Evolutionary conservation across 2,113 vertebrate genomes (phyloP), one percentile per base, ranked within the genome.

Genomic region (Leucoraja erinaceus): DNA sequence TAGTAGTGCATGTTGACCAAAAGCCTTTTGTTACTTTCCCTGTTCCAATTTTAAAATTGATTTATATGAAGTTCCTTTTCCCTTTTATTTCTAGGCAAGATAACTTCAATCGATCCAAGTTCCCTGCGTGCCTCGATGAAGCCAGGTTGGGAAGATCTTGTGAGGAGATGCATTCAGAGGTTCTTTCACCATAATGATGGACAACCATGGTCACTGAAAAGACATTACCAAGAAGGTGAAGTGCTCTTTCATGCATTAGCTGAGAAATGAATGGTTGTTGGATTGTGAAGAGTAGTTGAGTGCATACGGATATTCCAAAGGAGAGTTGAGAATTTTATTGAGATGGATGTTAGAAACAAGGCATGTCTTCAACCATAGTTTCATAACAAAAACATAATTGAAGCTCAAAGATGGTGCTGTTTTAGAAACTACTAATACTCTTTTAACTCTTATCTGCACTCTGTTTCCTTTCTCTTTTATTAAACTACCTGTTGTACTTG

Each of bases 181-280:
- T 99, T 99, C 95, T 96, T 99, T 28, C 95, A 98, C 94, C 96
- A 97, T 93, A 99, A 97, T 18, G 98, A 99, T 28, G 98, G 98
- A 4, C 99, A 99, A 93, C 96, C 97, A 0, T 99, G 98, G 98
- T 98, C 98, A 68, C 98, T 97, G 95, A 99, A 99, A 95, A 97
- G 97, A 54, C 99, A 99, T 95, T 99, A 98, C 95, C 98, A 99
- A 90, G 98, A 99, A 94, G 99, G 99, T 99, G 95, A 92, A 94
- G 90, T 66, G 14, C 9, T 86, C 12, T 11, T 14, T n/a, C n/a
- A 61, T 86, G 25, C 14, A 66, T 63, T 88, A 61, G 14, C 59
- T 28, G 63, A 63, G 59, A 88, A 61, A 86, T 77, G 7, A 61
- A 54, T 16, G 63, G 59, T 63, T 88, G 59, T 31, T 31, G 28